Evolutionary conservation across 2,797 vertebrate species (phyloP).

Genomic region (Podarcis lilfordi): DNA sequence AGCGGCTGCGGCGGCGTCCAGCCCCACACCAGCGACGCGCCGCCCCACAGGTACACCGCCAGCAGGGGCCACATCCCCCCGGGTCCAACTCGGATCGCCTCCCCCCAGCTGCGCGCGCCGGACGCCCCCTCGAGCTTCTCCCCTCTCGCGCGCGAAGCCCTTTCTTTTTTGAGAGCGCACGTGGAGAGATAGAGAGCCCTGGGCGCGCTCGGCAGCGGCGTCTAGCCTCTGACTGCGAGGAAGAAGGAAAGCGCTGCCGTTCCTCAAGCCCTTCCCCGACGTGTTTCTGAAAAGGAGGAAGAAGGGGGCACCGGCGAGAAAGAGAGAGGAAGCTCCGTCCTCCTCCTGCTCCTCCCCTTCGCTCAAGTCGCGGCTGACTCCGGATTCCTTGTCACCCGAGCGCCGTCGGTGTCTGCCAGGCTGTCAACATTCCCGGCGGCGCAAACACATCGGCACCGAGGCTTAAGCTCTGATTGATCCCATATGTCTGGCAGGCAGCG

Average conservation of each 20-base stretch:
- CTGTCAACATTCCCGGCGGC: slow-evolving; percentile 87
- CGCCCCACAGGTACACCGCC: slow-evolving; percentile 72
- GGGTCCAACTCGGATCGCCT: rapidly evolving
- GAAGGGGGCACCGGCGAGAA: slow-evolving; percentile 77
- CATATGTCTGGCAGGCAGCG: slow-evolving; percentile 82
- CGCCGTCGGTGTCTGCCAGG: slow-evolving; percentile 80
- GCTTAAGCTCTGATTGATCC: slow-evolving; percentile 81
- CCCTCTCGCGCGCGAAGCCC: slow-evolving; percentile 7
- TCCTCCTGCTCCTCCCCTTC: slow-evolving; percentile 69
- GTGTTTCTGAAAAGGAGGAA: slow-evolving; percentile 59
- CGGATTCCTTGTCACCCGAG: slow-evolving; percentile 83
- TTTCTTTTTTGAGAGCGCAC: slow-evolving; percentile 43
- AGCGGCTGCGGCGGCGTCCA: slow-evolving; percentile 64
- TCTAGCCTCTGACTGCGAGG: not conserved
- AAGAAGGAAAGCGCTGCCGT: not conserved
- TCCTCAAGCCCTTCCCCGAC: slow-evolving; percentile 52
- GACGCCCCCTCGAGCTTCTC: not conserved
- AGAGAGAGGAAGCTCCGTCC: slow-evolving; percentile 72
- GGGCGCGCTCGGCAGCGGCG: slow-evolving; percentile 2
- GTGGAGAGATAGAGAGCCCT: slow-evolving; percentile 16
- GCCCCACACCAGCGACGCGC: slow-evolving; percentile 66
- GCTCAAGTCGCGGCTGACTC: slow-evolving; percentile 68
- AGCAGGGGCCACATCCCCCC: slow-evolving; percentile 73
- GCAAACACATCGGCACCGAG: slow-evolving; percentile 83
- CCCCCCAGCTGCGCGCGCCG: too few relatives aligned